These are phyloP conservation scores for Ametastegia equiseti DNA, from an alignment of 2,888 invertebrate species.

Conservation along the genomic window DNA sequence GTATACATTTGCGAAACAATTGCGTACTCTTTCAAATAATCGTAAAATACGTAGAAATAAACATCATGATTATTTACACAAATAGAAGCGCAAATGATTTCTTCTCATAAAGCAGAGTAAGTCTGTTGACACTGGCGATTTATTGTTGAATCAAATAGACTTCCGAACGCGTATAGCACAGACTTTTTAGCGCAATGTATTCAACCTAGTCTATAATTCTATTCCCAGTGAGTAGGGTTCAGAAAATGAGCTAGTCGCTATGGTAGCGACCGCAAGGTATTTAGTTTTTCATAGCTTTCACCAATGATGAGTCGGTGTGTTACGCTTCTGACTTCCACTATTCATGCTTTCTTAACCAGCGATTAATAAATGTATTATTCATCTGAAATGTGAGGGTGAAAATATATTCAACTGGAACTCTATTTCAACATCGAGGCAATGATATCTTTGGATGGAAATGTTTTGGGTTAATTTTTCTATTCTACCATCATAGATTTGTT, in stretches of 20 bases:
- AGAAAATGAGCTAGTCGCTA: constrained; percentile 33
- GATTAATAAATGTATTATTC: neutral
- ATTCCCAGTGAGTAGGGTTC: neutral
- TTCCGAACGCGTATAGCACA: neutral
- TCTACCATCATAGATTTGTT: neutral
- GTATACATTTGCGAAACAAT: neutral
- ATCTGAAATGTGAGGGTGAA: neutral
- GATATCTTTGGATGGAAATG: neutral
- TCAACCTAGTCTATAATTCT: neutral
- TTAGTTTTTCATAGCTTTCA: constrained; percentile 46
- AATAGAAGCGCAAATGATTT: neutral
- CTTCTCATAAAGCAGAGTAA: neutral
- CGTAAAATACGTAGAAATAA: neutral
- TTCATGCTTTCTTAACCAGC: constrained; percentile 41
- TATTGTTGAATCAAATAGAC: neutral
- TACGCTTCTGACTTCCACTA: constrained; percentile 39
- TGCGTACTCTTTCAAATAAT: neutral
- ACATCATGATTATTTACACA: neutral
- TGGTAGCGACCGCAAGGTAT: constrained; percentile 33
- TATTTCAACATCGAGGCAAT: neutral
- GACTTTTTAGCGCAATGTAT: neutral
- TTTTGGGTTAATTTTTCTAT: neutral
- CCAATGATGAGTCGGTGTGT: constrained; percentile 42
- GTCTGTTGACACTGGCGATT: neutral
- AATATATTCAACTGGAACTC: neutral